These are phyloP conservation scores for Campylomormyrus numenius DNA, from an alignment of 2,113 vertebrate genomes.

Conservation along the genomic window DNA sequence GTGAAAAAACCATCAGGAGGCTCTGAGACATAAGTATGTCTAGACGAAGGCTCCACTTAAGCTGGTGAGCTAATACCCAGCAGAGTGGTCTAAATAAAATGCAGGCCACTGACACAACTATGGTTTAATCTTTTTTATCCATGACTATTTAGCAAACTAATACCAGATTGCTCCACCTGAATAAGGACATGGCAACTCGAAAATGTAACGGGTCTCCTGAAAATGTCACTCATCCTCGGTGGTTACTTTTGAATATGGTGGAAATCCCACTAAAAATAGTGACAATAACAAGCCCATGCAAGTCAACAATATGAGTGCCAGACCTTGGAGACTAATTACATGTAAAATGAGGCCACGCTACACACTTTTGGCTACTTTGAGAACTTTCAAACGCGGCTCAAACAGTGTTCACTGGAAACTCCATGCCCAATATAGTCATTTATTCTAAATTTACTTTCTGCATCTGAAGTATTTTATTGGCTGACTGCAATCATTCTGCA, in stretches of 20 bases:
- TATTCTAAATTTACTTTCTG: not conserved
- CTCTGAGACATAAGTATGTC: not conserved
- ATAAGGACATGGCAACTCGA: not conserved
- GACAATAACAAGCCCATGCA: not conserved
- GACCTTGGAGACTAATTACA: not conserved
- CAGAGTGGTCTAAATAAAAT: not conserved
- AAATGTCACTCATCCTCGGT: not conserved
- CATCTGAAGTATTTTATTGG: not conserved
- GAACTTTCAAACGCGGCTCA: not conserved
- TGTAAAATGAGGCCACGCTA: not conserved
- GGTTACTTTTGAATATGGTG: not conserved
- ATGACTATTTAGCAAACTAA: not conserved
- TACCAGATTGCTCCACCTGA: not conserved
- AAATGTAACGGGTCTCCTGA: not conserved
- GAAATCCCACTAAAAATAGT: not conserved
- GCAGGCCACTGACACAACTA: not conserved
- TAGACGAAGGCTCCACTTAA: not conserved
- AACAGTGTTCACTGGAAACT: not conserved
- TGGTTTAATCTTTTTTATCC: not conserved
- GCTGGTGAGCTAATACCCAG: not conserved
- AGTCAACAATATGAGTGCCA: not conserved
- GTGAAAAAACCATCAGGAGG: not conserved
- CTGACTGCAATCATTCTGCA: not conserved
- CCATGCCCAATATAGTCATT: not conserved
- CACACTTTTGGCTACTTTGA: not conserved